Conservation (phyloP, 1,140 invertebrate genomes). For the Mycetomoellerius zeteki region DNA sequence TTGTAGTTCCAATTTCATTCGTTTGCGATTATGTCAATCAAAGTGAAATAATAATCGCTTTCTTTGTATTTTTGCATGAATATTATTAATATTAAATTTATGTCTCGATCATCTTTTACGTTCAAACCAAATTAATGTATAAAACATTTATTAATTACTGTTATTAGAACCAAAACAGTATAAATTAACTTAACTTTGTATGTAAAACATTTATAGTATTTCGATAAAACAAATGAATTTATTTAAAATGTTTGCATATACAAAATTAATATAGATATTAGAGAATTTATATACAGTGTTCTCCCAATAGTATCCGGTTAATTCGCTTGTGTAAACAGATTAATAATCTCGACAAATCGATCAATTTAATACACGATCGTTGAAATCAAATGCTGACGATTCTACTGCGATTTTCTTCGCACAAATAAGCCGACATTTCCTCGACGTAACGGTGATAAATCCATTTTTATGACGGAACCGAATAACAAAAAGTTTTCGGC, state of each 20-base stretch:
- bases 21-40: slow-evolving; percentile 66
- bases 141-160: slow-evolving; percentile 68
- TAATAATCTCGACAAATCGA: slow-evolving; percentile 17
- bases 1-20: slow-evolving; percentile 43
- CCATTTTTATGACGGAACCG: slow-evolving; percentile 29
- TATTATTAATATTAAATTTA: slow-evolving; percentile 64
- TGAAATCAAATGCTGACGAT: slow-evolving; percentile 15
- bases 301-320: not conserved
- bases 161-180: not conserved
- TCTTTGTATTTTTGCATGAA: slow-evolving; percentile 56
- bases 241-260: not conserved
- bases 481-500: slow-evolving; percentile 20
- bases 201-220: not conserved
- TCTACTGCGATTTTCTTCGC: not conserved
- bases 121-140: slow-evolving; percentile 70
- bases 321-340: slow-evolving; percentile 10
- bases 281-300: not conserved
- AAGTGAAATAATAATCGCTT: slow-evolving; percentile 61
- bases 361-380: not conserved
- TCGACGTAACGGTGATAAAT: slow-evolving; percentile 36
- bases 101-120: slow-evolving; percentile 69
- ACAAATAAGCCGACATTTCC: slow-evolving; percentile 27
- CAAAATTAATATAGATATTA: not conserved
- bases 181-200: too few species aligned
- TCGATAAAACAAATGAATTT: not conserved